A percentile compares a stretch with the other conserved stretches of the same genome.
Evolutionary conservation across 2,113 vertebrate genomes (phyloP).

Genomic region (Platichthys stellatus): DNA sequence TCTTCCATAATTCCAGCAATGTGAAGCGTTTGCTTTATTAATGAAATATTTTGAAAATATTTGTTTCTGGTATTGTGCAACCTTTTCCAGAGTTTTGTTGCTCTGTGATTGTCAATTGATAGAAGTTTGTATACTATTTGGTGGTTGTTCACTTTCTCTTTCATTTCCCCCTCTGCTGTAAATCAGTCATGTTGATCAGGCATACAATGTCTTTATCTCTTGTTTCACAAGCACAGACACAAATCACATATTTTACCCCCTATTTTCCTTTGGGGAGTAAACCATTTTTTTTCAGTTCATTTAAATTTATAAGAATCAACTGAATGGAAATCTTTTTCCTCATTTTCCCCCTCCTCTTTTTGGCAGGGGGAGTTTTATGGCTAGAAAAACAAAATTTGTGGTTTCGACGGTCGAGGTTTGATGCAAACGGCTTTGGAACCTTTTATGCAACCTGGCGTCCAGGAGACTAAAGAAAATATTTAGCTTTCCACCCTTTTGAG

Average conservation of each 20-base stretch:
- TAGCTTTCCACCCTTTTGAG: constrained; percentile 97
- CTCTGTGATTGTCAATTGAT: background rate
- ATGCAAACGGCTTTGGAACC: constrained; percentile 95
- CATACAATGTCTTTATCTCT: constrained; percentile 12
- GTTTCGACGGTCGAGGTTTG: constrained; percentile 91
- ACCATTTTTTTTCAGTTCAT: constrained; percentile 87
- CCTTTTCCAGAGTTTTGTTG: background rate
- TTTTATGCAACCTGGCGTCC: constrained; percentile 98
- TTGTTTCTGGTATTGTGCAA: too few relatives aligned
- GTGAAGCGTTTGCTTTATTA: too few relatives aligned
- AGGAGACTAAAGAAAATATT: constrained; percentile 98
- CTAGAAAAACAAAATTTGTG: constrained; percentile 96
- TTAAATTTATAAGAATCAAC: constrained; percentile 94
- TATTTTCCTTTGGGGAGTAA: constrained; percentile 86
- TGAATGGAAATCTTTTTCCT: constrained; percentile 87
- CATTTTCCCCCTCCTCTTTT: constrained; percentile 63
- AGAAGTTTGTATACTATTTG: background rate
- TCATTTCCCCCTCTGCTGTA: background rate
- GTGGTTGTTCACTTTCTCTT: background rate
- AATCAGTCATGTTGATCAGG: constrained; percentile 46
- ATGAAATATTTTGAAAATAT: too few relatives aligned
- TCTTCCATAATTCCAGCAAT: too few relatives aligned
- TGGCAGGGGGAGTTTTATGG: constrained; percentile 89
- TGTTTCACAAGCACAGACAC: constrained; percentile 42
- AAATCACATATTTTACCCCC: constrained; percentile 66